Evolutionary conservation across 1,140 invertebrate genomes (phyloP).

Genomic region (Hylaeus volcanicus): DNA sequence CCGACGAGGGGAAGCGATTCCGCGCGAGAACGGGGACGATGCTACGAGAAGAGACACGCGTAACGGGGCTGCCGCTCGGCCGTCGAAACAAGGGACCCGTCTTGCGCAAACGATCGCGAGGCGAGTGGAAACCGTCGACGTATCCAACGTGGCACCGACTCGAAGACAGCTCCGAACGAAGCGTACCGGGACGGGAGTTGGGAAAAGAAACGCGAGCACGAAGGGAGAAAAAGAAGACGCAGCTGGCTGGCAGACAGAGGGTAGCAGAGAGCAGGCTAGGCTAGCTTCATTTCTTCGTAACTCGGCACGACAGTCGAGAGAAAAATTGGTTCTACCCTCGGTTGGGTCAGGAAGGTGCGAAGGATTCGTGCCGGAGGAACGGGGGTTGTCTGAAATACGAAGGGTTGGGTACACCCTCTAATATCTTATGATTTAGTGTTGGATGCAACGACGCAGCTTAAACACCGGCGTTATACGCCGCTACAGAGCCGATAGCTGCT

Average conservation of each 20-base stretch:
- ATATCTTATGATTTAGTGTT: slow-evolving; percentile 79
- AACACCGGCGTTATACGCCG: slow-evolving; percentile 62
- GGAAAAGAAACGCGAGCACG: background rate
- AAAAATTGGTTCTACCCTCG: slow-evolving; percentile 75
- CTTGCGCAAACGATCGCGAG: slow-evolving; percentile 44
- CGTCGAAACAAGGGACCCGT: slow-evolving; percentile 11
- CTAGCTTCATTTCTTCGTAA: slow-evolving; percentile 74
- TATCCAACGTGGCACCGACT: slow-evolving; percentile 26
- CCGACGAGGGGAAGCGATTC: slow-evolving; percentile 8
- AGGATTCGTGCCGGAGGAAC: slow-evolving; percentile 54
- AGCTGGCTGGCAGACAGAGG: slow-evolving; percentile 54
- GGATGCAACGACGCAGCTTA: slow-evolving; percentile 73
- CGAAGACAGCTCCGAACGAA: slow-evolving; percentile 11
- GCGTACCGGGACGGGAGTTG: background rate
- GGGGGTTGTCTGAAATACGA: slow-evolving; percentile 36
- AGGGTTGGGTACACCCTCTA: slow-evolving; percentile 64
- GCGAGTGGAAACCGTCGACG: slow-evolving; percentile 45
- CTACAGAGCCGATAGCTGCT: slow-evolving; percentile 65
- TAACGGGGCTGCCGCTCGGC: slow-evolving; percentile 3
- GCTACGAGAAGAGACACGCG: background rate
- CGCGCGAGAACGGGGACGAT: background rate
- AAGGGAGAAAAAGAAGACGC: slow-evolving; percentile 44
- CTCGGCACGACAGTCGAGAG: slow-evolving; percentile 73
- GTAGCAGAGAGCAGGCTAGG: slow-evolving; percentile 56
- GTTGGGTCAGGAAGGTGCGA: slow-evolving; percentile 59